Evolutionary conservation across 2,888 invertebrate species (phyloP).

Genomic region (Nezara viridula): DNA sequence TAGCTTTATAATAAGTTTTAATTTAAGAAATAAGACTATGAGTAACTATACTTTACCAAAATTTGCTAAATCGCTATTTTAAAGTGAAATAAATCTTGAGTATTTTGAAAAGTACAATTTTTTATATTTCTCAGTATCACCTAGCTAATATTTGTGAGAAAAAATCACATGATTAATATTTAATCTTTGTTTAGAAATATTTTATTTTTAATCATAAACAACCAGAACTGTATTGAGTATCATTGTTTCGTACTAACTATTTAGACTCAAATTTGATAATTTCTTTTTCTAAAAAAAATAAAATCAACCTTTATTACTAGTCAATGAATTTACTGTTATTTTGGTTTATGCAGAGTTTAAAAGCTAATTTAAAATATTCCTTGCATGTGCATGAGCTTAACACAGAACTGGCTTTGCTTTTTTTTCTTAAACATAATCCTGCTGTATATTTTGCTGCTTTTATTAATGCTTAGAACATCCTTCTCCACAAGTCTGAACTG

Average conservation of each 20-base stretch:
- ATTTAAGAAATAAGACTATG: background rate
- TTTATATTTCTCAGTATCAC: background rate
- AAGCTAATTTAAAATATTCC: slow-evolving; percentile 4
- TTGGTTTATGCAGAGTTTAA: slow-evolving; percentile 19
- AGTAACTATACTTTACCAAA: background rate
- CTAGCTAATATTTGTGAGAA: background rate
- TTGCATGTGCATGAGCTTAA: slow-evolving; percentile 61
- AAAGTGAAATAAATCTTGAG: background rate
- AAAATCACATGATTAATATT: background rate
- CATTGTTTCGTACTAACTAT: background rate
- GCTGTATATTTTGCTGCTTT: slow-evolving; percentile 62
- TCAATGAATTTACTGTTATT: slow-evolving; percentile 13
- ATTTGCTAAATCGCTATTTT: background rate
- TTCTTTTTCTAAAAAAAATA: background rate
- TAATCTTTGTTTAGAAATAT: background rate
- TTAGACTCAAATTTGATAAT: background rate
- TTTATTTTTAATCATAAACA: too few relatives aligned
- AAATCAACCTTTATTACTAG: background rate
- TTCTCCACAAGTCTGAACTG: slow-evolving; percentile 66
- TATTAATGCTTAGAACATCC: slow-evolving; percentile 65
- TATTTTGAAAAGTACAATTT: background rate
- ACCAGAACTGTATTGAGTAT: background rate
- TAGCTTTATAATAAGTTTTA: background rate
- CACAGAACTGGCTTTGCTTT: slow-evolving; percentile 54
- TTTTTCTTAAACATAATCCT: slow-evolving; percentile 42